A percentile compares a stretch with the other conserved stretches of the same genome.
Evolutionary conservation across 1,140 invertebrate genomes (phyloP).

Genomic region (Hyles euphorbiae): DNA sequence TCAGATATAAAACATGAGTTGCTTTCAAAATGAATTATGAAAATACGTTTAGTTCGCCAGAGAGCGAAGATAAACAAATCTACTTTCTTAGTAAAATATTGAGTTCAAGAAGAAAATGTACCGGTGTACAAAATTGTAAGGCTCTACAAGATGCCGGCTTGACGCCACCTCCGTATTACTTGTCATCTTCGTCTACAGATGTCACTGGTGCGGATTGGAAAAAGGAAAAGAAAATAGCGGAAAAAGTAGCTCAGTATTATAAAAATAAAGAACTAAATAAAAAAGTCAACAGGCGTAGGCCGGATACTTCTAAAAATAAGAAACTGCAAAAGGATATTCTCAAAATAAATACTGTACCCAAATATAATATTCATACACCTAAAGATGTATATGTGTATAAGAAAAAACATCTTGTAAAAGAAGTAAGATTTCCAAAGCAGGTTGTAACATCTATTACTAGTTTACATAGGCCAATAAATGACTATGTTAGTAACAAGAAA

Average conservation of each 20-base stretch:
- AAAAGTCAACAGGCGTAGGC: not conserved
- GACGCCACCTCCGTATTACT: slow-evolving; percentile 1
- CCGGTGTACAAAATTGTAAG: not conserved
- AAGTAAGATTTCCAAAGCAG: no score
- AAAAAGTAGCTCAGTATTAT: not conserved
- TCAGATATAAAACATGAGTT: no score
- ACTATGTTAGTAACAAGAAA: not conserved
- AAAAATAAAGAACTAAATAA: not conserved
- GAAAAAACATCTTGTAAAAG: no score
- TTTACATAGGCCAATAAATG: no score
- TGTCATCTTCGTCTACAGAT: not conserved
- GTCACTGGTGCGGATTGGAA: not conserved
- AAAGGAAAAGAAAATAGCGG: not conserved
- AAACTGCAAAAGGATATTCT: not conserved
- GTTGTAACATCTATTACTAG: no score
- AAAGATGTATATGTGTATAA: no score
- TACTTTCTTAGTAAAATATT: not conserved
- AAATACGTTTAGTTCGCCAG: no score
- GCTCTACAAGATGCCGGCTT: not conserved
- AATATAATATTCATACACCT: not conserved
- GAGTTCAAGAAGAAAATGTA: slow-evolving; percentile 3
- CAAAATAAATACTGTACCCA: not conserved
- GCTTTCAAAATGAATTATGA: no score
- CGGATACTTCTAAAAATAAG: not conserved
- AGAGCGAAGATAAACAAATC: no score